These are phyloP conservation scores for Onychorhynchus coronatus DNA, from an alignment of 2,113 vertebrate species.

Conservation along the genomic window DNA sequence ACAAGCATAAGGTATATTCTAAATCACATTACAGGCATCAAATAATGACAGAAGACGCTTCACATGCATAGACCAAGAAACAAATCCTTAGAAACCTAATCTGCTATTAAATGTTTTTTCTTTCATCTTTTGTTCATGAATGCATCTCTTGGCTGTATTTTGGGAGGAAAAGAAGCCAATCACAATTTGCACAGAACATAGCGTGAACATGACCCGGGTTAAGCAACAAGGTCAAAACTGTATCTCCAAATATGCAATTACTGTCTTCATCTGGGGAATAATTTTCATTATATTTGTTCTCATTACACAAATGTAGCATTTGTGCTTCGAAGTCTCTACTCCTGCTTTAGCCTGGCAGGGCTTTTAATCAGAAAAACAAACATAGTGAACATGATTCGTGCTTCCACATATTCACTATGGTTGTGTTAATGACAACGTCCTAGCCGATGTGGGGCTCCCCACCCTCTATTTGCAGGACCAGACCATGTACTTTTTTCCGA, in stretches of 20 bases:
- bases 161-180: not conserved
- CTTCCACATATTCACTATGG: not conserved
- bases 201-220: not conserved
- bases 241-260: not conserved
- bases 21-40: not conserved
- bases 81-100: not conserved
- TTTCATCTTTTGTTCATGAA: not conserved
- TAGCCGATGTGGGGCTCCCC: not conserved
- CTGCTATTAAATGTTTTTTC: not conserved
- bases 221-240: not conserved
- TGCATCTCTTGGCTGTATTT: not conserved
- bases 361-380: not conserved
- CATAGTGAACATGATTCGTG: not conserved
- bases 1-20: not conserved
- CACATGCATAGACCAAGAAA: not conserved
- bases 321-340: not conserved
- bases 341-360: not conserved
- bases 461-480: not conserved
- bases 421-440: not conserved
- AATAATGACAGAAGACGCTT: not conserved
- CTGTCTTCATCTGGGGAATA: not conserved
- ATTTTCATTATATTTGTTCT: not conserved
- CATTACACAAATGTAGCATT: not conserved
- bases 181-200: not conserved
- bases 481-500: not conserved